Base-by-base conservation (phyloP, 2,888 invertebrate genomes). In the Coleophora flavipennella region DNA sequence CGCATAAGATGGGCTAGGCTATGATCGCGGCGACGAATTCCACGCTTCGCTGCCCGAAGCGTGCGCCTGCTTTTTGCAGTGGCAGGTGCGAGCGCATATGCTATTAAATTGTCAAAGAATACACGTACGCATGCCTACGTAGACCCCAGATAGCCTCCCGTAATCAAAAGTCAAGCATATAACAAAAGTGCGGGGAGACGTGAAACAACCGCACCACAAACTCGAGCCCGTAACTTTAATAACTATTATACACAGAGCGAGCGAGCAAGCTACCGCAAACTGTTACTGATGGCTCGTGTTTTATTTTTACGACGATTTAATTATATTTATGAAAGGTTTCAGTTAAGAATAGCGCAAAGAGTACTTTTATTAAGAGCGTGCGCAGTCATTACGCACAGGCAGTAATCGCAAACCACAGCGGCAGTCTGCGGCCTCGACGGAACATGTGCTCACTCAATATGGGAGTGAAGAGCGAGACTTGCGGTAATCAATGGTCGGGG, bases 21-120 rank as follows among this genome's bases (percentile, higher is more conserved):
- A 66, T 58, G 64, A 64, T 56, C 53, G 67, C 66, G 68, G 74
- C 77, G 80, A 78, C 78, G 79, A 80, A 81, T 81, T 78, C 81
- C 76, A 65, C 75, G 72, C 80, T 72, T 67, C 75, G 57, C 62
- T 65, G 79, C 76, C 76, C 70, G 75, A 75, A 80, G 81, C 83
- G 75, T 78, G 80, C 67, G 68, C 69, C 70, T 74, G 74, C 74
- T 84, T 84, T 84, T 84, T 84, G 81, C 79, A 77, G 51, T 45
- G 71, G 79, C 83, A 84, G 83, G 83, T 84, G 83, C 69, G 59
- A 51, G 63, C 62, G 67, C 80, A 81, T 81, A 79, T 81, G 84
- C 80, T 80, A 80, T 84, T 83, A 83, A 81, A 83, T 81, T 84
- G 80, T 83, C 84, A 83, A 83, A 81, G 79, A 69, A 63, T 64